phyloP scores from a whole-genome alignment of 2,888 invertebrate species.

The Rhagonycha fulva region DNA sequence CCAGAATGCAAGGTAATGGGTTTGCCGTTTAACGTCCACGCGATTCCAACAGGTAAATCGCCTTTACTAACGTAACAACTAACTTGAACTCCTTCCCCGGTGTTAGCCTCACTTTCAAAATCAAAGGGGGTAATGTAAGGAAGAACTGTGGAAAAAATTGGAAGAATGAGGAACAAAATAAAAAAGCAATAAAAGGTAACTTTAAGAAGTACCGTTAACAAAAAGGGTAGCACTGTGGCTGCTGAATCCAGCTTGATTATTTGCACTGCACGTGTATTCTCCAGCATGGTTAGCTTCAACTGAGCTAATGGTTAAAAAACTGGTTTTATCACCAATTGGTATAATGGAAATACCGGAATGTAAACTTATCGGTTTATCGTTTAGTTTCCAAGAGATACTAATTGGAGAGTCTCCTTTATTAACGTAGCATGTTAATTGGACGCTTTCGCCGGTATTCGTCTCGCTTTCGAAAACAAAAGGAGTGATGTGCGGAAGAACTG shows the following conservation, averaged over 20 bases:
- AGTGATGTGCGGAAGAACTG: constrained; percentile 66
- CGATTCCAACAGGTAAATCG: constrained; percentile 71
- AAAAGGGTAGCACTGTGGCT: constrained; percentile 56
- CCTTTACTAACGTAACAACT: constrained; percentile 74
- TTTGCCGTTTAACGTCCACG: constrained; percentile 74
- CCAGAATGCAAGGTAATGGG: constrained; percentile 63
- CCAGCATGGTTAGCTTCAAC: constrained; percentile 60
- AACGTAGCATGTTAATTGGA: constrained; percentile 68
- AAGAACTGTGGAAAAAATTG: constrained; percentile 44
- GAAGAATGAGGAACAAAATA: constrained; percentile 37
- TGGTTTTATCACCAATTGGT: constrained; percentile 66
- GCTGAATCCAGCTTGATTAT: constrained; percentile 58
- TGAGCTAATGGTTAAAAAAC: constrained; percentile 64
- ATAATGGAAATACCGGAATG: constrained; percentile 55
- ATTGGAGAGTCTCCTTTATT: constrained; percentile 74
- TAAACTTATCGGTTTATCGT: constrained; percentile 58
- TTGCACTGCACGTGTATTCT: constrained; percentile 60
- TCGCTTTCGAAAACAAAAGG: constrained; percentile 70
- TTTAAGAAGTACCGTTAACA: constrained; percentile 58
- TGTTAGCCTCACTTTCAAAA: constrained; percentile 63
- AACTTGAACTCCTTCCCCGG: constrained; percentile 70
- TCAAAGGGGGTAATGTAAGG: constrained; percentile 63
- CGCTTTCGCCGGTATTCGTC: constrained; percentile 68
- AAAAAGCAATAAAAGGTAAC: not conserved
- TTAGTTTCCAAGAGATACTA: constrained; percentile 71